These are phyloP conservation scores for Catharus minimus DNA, from an alignment of 2,113 vertebrate species.

Conservation along the genomic window DNA sequence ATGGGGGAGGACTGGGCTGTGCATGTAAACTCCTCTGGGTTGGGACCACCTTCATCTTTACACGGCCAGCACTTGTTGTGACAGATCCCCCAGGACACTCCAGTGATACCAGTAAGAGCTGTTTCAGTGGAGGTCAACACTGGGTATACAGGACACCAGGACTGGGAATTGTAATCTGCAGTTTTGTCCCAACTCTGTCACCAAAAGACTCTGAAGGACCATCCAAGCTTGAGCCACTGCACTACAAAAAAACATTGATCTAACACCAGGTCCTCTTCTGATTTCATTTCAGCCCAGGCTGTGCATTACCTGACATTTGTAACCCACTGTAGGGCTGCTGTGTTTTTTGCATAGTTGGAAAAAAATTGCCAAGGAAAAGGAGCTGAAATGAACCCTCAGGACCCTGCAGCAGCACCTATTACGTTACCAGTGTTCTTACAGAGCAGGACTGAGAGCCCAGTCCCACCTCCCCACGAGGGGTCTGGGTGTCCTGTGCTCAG, in stretches of 20 bases:
- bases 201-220: not conserved
- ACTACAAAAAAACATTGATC: accelerated
- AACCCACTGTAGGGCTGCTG: not conserved
- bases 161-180: not conserved
- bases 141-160: not conserved
- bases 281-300: not conserved
- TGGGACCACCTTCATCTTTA: not conserved
- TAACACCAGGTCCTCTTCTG: not conserved
- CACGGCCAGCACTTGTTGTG: not conserved
- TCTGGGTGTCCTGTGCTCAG: not conserved
- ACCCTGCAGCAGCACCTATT: not conserved
- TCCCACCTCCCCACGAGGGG: accelerated
- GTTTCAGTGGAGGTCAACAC: accelerated
- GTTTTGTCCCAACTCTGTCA: not conserved
- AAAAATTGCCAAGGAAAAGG: not conserved
- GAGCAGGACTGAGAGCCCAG: not conserved
- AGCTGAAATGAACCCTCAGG: not conserved
- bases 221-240: not conserved
- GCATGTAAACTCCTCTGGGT: accelerated
- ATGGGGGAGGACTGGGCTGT: not conserved
- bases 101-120: not conserved
- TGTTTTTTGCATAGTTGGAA: not conserved
- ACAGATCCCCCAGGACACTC: not conserved
- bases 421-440: accelerated
- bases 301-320: accelerated